Percentiles rank a stretch among this genome's conserved stretches.
phyloP scores from a whole-genome alignment of 2,797 vertebrate genomes.

The Glossophaga mutica region DNA sequence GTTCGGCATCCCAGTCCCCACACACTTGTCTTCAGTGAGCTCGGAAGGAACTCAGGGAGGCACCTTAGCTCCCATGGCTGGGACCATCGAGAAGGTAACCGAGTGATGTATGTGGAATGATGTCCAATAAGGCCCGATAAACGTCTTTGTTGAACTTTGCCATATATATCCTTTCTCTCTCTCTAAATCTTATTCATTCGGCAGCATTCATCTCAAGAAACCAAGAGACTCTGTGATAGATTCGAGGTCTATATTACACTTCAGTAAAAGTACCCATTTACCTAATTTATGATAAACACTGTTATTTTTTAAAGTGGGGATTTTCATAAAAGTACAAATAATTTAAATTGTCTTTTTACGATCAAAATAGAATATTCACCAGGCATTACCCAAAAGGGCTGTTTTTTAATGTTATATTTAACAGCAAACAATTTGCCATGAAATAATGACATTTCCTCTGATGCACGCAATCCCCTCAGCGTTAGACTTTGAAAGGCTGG shows the following conservation, averaged over 20 bases:
- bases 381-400: neutral
- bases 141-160: neutral
- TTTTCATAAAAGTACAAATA: conserved; percentile 1
- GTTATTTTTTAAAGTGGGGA: conserved; percentile 15
- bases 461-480: neutral
- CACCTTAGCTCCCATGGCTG: conserved; percentile 94
- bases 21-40: conserved; percentile 87
- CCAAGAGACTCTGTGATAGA: neutral
- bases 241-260: neutral
- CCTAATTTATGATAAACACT: neutral
- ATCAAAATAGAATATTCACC: conserved; percentile 5
- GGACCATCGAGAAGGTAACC: conserved; percentile 96
- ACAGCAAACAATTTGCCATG: neutral
- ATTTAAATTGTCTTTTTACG: neutral
- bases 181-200: neutral
- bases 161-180: neutral
- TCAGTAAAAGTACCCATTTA: neutral
- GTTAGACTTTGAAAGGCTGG: neutral
- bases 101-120: fast-evolving
- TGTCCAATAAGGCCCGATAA: neutral
- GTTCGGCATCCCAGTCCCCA: conserved; percentile 89
- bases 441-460: neutral
- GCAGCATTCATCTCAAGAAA: neutral
- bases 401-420: neutral
- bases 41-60: conserved; percentile 84